Base-by-base conservation (phyloP, 2,113 vertebrate species). In the Gambusia holbrooki region DNA sequence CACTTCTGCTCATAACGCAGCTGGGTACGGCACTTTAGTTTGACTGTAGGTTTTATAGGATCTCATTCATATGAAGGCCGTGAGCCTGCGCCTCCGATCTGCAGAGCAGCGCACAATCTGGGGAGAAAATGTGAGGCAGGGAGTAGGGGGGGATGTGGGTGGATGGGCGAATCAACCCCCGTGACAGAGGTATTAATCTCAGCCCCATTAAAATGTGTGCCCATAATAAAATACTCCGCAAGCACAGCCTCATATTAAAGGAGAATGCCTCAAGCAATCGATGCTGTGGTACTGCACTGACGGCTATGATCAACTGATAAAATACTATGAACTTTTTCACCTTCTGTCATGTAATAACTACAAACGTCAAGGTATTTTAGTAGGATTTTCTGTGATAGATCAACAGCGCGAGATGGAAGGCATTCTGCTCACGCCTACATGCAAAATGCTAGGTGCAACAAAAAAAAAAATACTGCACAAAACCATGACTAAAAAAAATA, bases 101-200 rank as follows among this genome's bases (percentile, higher is more conserved):
- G 22, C 72, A 80, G 71, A 33, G 75, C 15, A 69, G 70, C 76
- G 48, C 78, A 61, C 63, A 74, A 77, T 25, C 51, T 22, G 19
- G 25, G 68, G 65, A 80, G 77, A 48, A 67, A 66, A 72, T 22
- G 54, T 67, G 67, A 51, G 62, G 33, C 51, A 58, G 1, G 22
- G 51, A 8, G 25, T 1, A 8, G 9, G 40, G 68, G 71, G 82
- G 48, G 73, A 66, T 48, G 45, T 15, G 45, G 17, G 13, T 42
- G 40, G 40, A 42, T 42, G 40, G 54, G 75, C 79, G 63, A 82
- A 76, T 75, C 81, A 83, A 77, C 82, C 82, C 76, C 75, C 79
- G 80, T 84, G 84, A 87, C 78, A 86, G 78, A 83, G 76, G 82
- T 90, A 93, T 92, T 94, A 92, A 92, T 94, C 92, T 87, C 83